Conservation (phyloP, 2,797 vertebrate genomes). For the Kryptopterus vitreolus region DNA sequence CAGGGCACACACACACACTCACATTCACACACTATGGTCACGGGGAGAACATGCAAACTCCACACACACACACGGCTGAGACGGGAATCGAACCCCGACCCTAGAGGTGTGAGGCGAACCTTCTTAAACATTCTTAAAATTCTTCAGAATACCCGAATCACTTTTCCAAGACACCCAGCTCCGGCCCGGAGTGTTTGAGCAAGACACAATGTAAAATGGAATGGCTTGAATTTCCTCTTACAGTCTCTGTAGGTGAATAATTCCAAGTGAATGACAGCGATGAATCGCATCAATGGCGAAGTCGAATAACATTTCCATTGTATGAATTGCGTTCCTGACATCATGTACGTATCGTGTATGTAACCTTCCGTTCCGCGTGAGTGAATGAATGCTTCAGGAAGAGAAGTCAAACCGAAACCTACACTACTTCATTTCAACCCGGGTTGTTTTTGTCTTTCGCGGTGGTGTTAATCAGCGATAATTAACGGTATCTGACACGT, state of each 20-base stretch:
- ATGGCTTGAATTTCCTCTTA: not conserved
- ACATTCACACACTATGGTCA: too few relatives aligned
- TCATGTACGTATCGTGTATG: not conserved
- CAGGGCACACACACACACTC: too few relatives aligned
- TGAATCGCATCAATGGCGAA: not conserved
- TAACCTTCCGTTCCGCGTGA: not conserved
- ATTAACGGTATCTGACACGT: conserved; percentile 20
- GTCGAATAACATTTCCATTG: conserved; percentile 1
- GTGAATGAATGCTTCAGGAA: not conserved
- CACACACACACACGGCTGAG: too few relatives aligned
- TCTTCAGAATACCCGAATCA: too few relatives aligned
- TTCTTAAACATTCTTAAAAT: too few relatives aligned
- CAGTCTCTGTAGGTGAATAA: not conserved
- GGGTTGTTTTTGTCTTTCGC: conserved; percentile 10
- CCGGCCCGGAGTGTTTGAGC: too few relatives aligned
- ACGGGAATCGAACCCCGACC: too few relatives aligned
- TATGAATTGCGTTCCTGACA: not conserved
- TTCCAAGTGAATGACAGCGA: not conserved
- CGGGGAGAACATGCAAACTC: too few relatives aligned
- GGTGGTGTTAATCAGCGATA: conserved; percentile 13
- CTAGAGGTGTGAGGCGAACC: too few relatives aligned
- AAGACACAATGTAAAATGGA: not conserved
- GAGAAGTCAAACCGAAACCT: not conserved
- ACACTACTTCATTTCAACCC: not conserved
- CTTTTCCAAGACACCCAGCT: too few relatives aligned